These are phyloP conservation scores for Cydia amplana DNA, from an alignment of 1,140 invertebrate species.

Conservation along the genomic window DNA sequence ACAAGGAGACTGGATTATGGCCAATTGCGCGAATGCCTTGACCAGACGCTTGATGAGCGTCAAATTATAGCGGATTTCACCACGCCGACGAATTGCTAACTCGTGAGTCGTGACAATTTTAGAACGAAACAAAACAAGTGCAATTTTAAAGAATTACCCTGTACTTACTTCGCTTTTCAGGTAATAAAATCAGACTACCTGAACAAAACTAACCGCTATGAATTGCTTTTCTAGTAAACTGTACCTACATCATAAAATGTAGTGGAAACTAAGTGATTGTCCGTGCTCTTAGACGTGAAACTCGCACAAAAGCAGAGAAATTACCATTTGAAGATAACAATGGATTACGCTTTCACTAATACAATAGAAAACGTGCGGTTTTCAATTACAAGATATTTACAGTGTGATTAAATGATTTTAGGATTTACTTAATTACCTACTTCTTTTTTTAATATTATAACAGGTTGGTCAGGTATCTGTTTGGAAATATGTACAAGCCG, in stretches of 20 bases:
- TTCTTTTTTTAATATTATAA: not conserved
- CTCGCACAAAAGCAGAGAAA: slow-evolving; percentile 21
- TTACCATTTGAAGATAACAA: slow-evolving; percentile 27
- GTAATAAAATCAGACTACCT: not conserved
- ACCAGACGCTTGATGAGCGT: slow-evolving; percentile 63
- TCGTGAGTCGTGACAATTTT: slow-evolving; percentile 22
- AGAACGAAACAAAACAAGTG: not conserved
- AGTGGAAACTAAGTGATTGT: slow-evolving; percentile 8
- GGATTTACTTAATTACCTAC: not conserved
- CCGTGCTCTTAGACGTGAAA: slow-evolving; percentile 16
- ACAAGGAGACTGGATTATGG: slow-evolving; percentile 45
- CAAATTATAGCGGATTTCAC: slow-evolving; percentile 61
- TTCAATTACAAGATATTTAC: not conserved
- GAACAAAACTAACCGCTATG: not conserved
- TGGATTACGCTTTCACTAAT: slow-evolving; percentile 17
- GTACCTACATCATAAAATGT: not conserved
- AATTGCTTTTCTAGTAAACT: not conserved
- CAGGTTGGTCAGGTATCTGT: not conserved
- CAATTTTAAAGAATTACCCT: not conserved
- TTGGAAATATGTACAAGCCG: not conserved
- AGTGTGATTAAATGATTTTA: not conserved
- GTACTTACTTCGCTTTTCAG: not conserved
- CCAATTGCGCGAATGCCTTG: slow-evolving; percentile 66
- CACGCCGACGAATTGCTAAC: slow-evolving; percentile 23
- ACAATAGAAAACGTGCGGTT: slow-evolving; percentile 9